Base-by-base conservation (phyloP, 2,888 invertebrate genomes). In the Aphidius colemani region DNA sequence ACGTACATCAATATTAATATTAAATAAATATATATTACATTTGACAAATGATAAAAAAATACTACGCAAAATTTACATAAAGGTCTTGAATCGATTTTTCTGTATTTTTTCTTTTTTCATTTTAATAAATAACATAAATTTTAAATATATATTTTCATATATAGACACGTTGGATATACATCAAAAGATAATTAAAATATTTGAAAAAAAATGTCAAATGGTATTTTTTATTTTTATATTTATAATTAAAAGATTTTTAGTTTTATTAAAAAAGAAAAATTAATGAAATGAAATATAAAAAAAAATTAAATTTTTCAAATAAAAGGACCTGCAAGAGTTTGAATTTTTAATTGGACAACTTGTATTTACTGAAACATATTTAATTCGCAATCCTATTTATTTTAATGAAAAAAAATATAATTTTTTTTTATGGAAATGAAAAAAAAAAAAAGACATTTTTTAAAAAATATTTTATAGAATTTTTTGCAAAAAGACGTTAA, bases 291-390 rank as follows among this genome's bases (percentile, higher is more conserved):
- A 11, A 13, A 49, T 49, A 13, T 49, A 8, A 18, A 49, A 18
- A 49, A 18, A 13, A 11, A 13, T 13, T 45, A 18, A 18, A 18
- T 2, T 18, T 18, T 18, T 2, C 3, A 30, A 30, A 30, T 5
- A 30, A 30, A 30, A 18, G 13, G 13, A 30, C 30, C 3, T 30
- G 30, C 13, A 18, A 30, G 4, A 5, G 5, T 18, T 50, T 50
- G 50, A 7, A 30, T 11, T 48, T 48, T 48, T 48, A 48, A 48
- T 48, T 48, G 46, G 46, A 48, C n/a, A 10, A 48, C 10, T 48
- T 48, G 7, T 48, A 48, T 11, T 48, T 48, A 10, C 46, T 11
- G 6, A 48, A 7, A 10, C 11, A 11, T 11, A 48, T 48, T 48
- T 48, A 30, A 30, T 30, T 30, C 5, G 30, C 30, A 30, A 30